phyloP scores from a whole-genome alignment of 2,797 vertebrate genomes.

The Pteropus rufus region DNA sequence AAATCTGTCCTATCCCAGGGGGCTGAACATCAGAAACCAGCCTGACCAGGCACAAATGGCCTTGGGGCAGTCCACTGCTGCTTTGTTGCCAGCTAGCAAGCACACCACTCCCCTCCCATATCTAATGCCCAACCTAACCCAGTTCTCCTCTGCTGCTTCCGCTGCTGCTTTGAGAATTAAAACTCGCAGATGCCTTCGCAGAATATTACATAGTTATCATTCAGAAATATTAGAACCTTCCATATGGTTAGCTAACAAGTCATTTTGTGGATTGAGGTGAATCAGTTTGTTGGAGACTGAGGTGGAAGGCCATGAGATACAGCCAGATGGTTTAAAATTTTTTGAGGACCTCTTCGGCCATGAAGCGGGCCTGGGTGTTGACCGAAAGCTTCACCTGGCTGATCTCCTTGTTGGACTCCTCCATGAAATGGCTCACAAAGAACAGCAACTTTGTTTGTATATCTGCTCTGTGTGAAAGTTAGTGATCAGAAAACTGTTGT shows the following conservation, averaged over 20 bases:
- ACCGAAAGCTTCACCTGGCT: slow-evolving; percentile 99
- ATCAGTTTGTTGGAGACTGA: slow-evolving; percentile 52
- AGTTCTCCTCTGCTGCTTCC: slow-evolving; percentile 1
- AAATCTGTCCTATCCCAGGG: slow-evolving; percentile 75
- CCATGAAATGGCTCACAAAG: slow-evolving; percentile 99
- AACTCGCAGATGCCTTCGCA: slow-evolving; percentile 62
- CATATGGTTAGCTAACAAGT: not conserved
- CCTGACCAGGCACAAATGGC: slow-evolving; percentile 71
- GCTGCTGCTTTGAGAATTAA: slow-evolving; percentile 20
- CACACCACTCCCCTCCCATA: slow-evolving; percentile 59
- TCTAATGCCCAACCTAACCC: slow-evolving; percentile 53
- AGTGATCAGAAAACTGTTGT: slow-evolving; percentile 99
- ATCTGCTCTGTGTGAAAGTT: slow-evolving; percentile 99
- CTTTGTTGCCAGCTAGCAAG: slow-evolving; percentile 75
- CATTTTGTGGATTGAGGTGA: not conserved
- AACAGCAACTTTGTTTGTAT: slow-evolving; percentile 99
- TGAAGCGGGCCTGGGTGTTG: slow-evolving; percentile 95
- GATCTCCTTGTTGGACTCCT: slow-evolving; percentile 99
- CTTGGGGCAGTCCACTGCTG: slow-evolving; percentile 69
- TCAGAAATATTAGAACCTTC: not conserved
- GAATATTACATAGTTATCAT: slow-evolving; percentile 12
- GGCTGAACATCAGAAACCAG: slow-evolving; percentile 71
- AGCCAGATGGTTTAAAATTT: slow-evolving; percentile 85
- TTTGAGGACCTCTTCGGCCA: slow-evolving; percentile 98
- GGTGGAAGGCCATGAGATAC: slow-evolving; percentile 73